These are phyloP conservation scores for Spodoptera picta DNA, from an alignment of 2,888 invertebrate species.

Conservation along the genomic window DNA sequence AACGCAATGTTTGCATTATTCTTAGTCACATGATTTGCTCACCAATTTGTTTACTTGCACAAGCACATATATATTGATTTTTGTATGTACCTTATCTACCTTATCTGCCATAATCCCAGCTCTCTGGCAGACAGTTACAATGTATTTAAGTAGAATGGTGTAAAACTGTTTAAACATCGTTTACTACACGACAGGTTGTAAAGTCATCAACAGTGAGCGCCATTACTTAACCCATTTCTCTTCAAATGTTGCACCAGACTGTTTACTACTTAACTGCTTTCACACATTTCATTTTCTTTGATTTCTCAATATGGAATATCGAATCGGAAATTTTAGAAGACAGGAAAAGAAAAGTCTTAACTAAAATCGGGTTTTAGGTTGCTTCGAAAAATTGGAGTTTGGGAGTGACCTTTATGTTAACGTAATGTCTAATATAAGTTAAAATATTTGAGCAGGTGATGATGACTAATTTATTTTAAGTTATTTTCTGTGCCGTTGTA, in stretches of 20 bases:
- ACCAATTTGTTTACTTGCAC: not conserved
- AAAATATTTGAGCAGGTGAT: conserved; percentile 44
- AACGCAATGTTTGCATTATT: no score
- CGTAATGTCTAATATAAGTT: conserved; percentile 10
- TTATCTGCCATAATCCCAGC: conserved; percentile 32
- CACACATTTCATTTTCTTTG: conserved; percentile 16
- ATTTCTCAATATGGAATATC: conserved; percentile 13
- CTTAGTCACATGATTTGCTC: no score
- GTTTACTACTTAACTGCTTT: conserved; percentile 11
- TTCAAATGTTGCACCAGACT: conserved; percentile 24
- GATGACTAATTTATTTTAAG: conserved; percentile 22
- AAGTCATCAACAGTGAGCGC: conserved; percentile 26
- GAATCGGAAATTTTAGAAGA: no score
- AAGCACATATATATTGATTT: conserved; percentile 24
- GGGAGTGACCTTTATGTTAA: not conserved
- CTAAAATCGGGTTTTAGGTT: no score
- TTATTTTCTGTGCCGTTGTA: conserved; percentile 19
- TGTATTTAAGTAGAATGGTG: conserved; percentile 2
- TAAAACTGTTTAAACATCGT: conserved; percentile 18
- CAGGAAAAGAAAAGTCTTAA: no score
- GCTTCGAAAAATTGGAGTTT: no score
- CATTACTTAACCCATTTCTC: conserved; percentile 44
- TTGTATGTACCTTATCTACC: conserved; percentile 22
- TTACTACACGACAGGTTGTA: conserved; percentile 28
- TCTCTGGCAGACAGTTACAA: conserved; percentile 1